Percentiles rank a stretch among this genome's conserved stretches.
Conservation (phyloP, 2,888 invertebrate species). For the Unio delphinus region DNA sequence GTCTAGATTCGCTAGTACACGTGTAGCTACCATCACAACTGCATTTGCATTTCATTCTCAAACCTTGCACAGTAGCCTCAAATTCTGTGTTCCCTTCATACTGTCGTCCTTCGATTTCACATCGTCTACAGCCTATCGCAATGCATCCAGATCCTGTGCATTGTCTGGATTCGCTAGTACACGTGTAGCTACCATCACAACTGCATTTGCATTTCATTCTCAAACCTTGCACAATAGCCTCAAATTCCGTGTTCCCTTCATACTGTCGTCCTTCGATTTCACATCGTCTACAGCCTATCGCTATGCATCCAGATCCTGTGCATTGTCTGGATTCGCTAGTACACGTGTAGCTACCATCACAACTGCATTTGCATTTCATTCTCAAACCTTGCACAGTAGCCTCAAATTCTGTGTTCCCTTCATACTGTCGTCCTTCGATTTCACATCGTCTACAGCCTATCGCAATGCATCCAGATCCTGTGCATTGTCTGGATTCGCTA, state of each 20-base stretch:
- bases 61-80: conserved; percentile 24
- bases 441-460: conserved; percentile 10
- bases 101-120: conserved; percentile 19
- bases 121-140: conserved; percentile 18
- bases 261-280: conserved; percentile 15
- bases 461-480: conserved; percentile 7
- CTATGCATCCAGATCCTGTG: conserved; percentile 1
- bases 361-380: conserved; percentile 2
- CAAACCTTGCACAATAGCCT: conserved; percentile 9
- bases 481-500: no score
- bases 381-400: conserved; percentile 16
- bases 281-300: conserved; percentile 32
- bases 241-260: conserved; percentile 7
- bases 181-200: no score
- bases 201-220: conserved; percentile 16
- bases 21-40: no score
- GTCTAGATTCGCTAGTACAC: no score
- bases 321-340: conserved; percentile 13
- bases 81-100: conserved; percentile 27
- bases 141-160: conserved; percentile 18
- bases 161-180: no score
- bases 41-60: conserved; percentile 21
- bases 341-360: conserved; percentile 32
- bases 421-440: conserved; percentile 7
- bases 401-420: conserved; percentile 9